A percentile compares a stretch with the other conserved stretches of the same genome.
These are phyloP conservation scores for Tenthredo livida DNA, from an alignment of 2,888 invertebrate species.

Conservation along the genomic window DNA sequence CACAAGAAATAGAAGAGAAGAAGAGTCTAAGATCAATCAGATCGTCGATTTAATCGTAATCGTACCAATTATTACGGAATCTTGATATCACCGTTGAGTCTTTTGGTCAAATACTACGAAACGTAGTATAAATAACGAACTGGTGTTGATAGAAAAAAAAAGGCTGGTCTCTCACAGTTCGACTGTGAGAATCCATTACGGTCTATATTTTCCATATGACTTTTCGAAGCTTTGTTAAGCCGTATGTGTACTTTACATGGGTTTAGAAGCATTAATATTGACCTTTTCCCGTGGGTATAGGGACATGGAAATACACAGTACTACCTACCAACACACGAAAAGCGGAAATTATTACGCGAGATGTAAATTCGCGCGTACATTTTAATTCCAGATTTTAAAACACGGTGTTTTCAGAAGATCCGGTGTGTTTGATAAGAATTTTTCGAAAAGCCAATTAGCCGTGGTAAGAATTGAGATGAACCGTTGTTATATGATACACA, in stretches of 20 bases:
- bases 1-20: not conserved
- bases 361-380: not conserved
- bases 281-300: not conserved
- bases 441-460: not conserved
- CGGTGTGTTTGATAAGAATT: not conserved
- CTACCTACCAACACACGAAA: not conserved
- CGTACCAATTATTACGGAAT: not conserved
- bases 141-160: not conserved
- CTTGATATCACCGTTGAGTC: not conserved
- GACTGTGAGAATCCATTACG: not conserved
- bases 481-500: not conserved
- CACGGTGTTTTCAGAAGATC: not conserved
- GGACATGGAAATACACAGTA: not conserved
- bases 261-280: not conserved
- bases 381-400: not conserved
- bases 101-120: not conserved
- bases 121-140: not conserved
- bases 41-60: not conserved
- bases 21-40: not conserved
- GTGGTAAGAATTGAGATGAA: not conserved
- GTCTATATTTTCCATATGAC: slow-evolving; percentile 9
- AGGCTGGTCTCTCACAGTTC: not conserved
- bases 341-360: not conserved
- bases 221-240: not conserved
- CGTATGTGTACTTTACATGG: not conserved